A percentile compares a stretch with the other conserved stretches of the same genome.
These are phyloP conservation scores for Perccottus glenii DNA, from an alignment of 2,113 vertebrate species.

Conservation along the genomic window DNA sequence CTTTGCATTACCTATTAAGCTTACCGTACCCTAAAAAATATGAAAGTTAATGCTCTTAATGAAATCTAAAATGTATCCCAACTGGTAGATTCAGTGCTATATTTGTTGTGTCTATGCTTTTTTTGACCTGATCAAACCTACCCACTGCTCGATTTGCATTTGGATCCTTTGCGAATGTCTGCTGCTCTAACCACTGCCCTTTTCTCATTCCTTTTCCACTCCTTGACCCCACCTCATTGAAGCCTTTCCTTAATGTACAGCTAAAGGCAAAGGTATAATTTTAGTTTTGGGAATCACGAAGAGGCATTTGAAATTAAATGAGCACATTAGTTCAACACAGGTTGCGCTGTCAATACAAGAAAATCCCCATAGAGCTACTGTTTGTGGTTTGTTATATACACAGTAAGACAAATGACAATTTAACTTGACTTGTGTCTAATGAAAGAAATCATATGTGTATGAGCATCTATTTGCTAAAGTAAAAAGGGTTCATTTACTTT, in stretches of 20 bases:
- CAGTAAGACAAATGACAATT: neutral
- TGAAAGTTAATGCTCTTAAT: no score
- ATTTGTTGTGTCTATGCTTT: neutral
- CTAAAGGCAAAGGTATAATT: slow-evolving; percentile 28
- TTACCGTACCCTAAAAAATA: neutral
- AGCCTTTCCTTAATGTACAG: slow-evolving; percentile 50
- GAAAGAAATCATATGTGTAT: no score
- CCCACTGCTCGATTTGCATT: slow-evolving; percentile 5
- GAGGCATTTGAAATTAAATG: slow-evolving; percentile 18
- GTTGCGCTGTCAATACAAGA: slow-evolving; percentile 43
- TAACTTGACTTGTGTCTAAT: no score
- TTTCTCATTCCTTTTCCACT: slow-evolving; percentile 31
- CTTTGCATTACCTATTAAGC: neutral
- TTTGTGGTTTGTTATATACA: neutral
- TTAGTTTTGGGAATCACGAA: slow-evolving; percentile 52
- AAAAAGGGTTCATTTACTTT: no score
- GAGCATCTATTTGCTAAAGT: no score
- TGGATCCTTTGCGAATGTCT: neutral
- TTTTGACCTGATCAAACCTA: no score
- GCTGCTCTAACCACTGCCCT: neutral
- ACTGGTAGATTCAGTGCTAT: neutral
- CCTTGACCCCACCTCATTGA: slow-evolving; percentile 20
- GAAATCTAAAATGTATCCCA: neutral
- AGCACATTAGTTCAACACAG: slow-evolving; percentile 4
- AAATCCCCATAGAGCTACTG: slow-evolving; percentile 35